Evolutionary conservation across 2,888 invertebrate genomes (phyloP), one percentile per base, ranked within the genome.

Genomic region (Neuroscelio doddi): DNA sequence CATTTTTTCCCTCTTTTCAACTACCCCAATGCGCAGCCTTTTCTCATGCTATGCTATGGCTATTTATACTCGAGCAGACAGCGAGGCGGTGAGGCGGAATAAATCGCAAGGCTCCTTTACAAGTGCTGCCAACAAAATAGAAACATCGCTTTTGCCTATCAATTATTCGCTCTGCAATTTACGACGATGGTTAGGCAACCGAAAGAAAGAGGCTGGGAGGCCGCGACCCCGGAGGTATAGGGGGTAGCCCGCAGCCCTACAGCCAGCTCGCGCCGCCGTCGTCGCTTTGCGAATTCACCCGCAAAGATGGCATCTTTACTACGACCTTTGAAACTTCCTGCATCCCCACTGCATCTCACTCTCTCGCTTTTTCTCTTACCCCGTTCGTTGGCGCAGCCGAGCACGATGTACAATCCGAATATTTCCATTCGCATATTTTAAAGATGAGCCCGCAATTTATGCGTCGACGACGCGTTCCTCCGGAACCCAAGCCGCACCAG

Each of bases 141-240:
- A 82, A 81, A 82, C 82, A 81, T 81, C 77, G 80, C 74, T 74
- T 76, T 78, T 73, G 79, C 79, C 82, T 83, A 82, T 83, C 82
- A 83, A 83, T 83, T 83, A 83, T 83, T 83, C 78, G 77, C 70
- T 71, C 64, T 70, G 78, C 77, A 81, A 83, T 83, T 81, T 82
- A 77, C 76, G 77, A 70, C 61, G 64, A 58, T 63, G 68, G 61
- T 57, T 61, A 49, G 61, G 65, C 61, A 49, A 64, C 47, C 41
- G 61, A 65, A 67, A 67, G 70, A 67, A 59, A 56, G 51, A 69
- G 68, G 57, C 42, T 56, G 69, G 42, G 57, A 45, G 61, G 49
- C 45, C 65, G 49, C 57, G 57, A 64, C 49, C 64, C n/a, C 32
- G n/a, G 32, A n/a, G n/a, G n/a, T n/a, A n/a, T n/a, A n/a, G n/a